Evolutionary conservation across 2,797 vertebrate species (phyloP).

Genomic region (Danio aesculapii): DNA sequence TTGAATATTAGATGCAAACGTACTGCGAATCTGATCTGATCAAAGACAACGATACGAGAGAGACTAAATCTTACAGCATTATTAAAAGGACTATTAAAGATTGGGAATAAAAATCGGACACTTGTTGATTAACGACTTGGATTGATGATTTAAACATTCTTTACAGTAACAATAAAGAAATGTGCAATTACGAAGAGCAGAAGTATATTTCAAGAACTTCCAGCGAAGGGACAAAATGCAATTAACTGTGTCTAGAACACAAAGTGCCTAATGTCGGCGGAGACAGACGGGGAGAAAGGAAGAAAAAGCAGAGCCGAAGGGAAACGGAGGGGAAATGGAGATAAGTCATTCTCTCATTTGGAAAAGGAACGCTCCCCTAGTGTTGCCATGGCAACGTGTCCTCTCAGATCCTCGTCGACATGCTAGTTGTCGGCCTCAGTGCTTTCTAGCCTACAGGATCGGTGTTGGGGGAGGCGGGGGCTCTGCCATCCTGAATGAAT

Average conservation of each 20-base stretch:
- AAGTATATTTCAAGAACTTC: constrained; percentile 42
- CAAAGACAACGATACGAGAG: constrained; percentile 13
- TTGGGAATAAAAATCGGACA: constrained; percentile 25
- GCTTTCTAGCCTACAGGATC: constrained; percentile 47
- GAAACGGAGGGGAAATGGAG: constrained; percentile 52
- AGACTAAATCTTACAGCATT: constrained; percentile 34
- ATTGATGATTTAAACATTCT: constrained; percentile 14
- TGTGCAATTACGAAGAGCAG: constrained; percentile 36
- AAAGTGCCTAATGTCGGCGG: constrained; percentile 42
- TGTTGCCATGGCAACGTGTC: constrained; percentile 69
- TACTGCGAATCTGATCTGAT: constrained; percentile 16
- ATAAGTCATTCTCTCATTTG: constrained; percentile 53
- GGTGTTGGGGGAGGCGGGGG: constrained; percentile 26
- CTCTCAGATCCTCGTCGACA: constrained; percentile 44
- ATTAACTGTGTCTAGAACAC: constrained; percentile 59
- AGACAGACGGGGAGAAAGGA: neutral
- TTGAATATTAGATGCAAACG: constrained; percentile 23
- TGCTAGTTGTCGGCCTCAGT: constrained; percentile 51
- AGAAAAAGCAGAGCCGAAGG: constrained; percentile 50
- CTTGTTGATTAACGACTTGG: constrained; percentile 32
- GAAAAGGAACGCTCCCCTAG: constrained; percentile 70
- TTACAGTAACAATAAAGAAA: constrained; percentile 46
- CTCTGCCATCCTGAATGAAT: constrained; percentile 70
- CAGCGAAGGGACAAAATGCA: constrained; percentile 43
- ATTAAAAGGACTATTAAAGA: constrained; percentile 23